A percentile compares a stretch with the other conserved stretches of the same genome.
phyloP scores from a whole-genome alignment of 2,888 invertebrate genomes.

The Tryphoninae sp. region DNA sequence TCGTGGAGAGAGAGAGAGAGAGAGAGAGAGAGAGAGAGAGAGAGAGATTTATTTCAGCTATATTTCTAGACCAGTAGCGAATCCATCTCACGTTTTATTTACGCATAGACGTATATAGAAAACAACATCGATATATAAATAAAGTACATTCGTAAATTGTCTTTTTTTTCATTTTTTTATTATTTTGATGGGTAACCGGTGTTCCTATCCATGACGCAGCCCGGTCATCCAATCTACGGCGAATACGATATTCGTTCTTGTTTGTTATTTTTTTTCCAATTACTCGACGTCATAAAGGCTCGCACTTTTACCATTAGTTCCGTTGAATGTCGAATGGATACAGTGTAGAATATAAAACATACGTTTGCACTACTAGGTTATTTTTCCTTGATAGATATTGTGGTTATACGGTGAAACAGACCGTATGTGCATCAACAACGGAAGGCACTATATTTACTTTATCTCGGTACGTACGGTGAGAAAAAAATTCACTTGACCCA shows the following conservation, averaged over 20 bases:
- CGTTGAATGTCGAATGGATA: background rate
- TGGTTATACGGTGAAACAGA: background rate
- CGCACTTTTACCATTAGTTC: slow-evolving; percentile 4
- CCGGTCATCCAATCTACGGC: background rate
- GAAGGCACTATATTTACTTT: too few species aligned
- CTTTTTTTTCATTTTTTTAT: slow-evolving; percentile 1
- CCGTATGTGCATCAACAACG: too few species aligned
- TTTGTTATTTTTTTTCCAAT: slow-evolving; percentile 34
- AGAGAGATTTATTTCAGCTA: too few species aligned
- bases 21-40: too few species aligned
- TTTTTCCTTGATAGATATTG: background rate
- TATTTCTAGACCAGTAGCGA: too few species aligned
- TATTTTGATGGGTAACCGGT: slow-evolving; percentile 2
- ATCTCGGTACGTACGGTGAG: background rate
- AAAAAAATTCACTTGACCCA: background rate
- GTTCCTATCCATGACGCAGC: slow-evolving; percentile 13
- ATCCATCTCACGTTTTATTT: too few species aligned
- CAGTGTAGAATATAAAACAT: background rate
- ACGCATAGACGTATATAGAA: too few species aligned
- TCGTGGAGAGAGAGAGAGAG: too few species aligned
- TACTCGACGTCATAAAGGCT: background rate
- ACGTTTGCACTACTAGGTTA: background rate
- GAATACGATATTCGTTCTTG: slow-evolving; percentile 30
- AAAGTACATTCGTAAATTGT: background rate
- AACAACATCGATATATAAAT: too few species aligned